Base-by-base conservation (phyloP, 2,797 vertebrate species). In the Lacerta bilineata region DNA sequence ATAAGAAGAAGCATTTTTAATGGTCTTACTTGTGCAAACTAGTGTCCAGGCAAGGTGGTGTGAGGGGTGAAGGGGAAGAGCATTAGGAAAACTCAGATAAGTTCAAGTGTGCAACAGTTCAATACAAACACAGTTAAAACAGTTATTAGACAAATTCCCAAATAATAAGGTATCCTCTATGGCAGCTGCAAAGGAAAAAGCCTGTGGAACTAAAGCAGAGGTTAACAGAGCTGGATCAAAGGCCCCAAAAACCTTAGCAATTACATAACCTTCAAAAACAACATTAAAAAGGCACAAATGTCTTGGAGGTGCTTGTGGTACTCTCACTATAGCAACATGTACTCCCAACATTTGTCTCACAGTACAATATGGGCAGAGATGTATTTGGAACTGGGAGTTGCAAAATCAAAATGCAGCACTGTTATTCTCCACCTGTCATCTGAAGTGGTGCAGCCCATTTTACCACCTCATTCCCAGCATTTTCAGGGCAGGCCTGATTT, bases 21-120 rank as follows among this genome's bases (percentile, higher is more conserved):
- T 83, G 80, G 88, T 93, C 98, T 99, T 99, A 99, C 98, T 99
- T 99, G 98, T 97, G 98, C 97, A 98, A 98, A 98, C 98, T 99
- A 98, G 95, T 94, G 93, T 98, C 97, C 98, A 97, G 96, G 97
- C 97, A 96, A 95, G 97, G 96, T 95, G 95, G 96, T 98, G 96
- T 97, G 97, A 96, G 97, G 95, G 95, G 83, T 94, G 93, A 95
- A 95, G 88, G 95, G 95, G 94, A 95, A 96, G 94, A 96, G 96
- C 94, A 96, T 96, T 88, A 95, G 96, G 95, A 95, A 95, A 95
- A 96, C 90, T 93, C 93, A 82, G 91, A 85, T 98, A 97, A 98
- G 97, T 96, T 96, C 96, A 97, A 92, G 82, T 95, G 93, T 66
- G 87, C 87, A 94, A 96, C 94, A 96, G 92, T 95, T 91, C 95